Conservation (phyloP, 2,113 vertebrate genomes). For the human (Homo sapiens) region DNA sequence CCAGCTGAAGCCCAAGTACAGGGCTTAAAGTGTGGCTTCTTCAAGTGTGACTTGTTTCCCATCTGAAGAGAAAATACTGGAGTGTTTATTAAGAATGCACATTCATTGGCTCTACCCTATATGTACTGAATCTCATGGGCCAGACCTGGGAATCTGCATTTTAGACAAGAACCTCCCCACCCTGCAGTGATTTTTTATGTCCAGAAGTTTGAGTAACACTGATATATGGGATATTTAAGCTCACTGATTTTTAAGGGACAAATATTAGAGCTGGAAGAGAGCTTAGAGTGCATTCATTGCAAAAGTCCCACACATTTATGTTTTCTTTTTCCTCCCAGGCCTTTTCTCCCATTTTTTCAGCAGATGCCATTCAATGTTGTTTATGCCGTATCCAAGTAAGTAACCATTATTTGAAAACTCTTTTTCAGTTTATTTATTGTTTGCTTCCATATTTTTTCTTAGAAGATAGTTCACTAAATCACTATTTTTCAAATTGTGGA, state of each 20-base stretch:
- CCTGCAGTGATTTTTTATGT: neutral
- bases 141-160: neutral
- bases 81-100: neutral
- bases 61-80: neutral
- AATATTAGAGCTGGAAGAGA: neutral
- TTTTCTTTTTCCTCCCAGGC: conserved; percentile 82
- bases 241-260: neutral
- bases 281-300: neutral
- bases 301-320: neutral
- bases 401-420: conserved; percentile 62
- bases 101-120: neutral
- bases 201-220: neutral
- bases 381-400: conserved; percentile 85
- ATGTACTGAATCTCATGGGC: neutral
- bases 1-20: neutral
- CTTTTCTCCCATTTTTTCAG: conserved; percentile 82
- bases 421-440: neutral
- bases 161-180: neutral
- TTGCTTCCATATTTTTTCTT: conserved; percentile 11
- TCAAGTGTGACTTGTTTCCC: neutral
- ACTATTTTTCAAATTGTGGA: neutral
- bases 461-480: conserved; percentile 34
- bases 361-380: conserved; percentile 78
- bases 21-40: neutral
- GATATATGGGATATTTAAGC: neutral